phyloP scores from a whole-genome alignment of 2,797 vertebrate genomes.

The Gymnoscopelus microlampas region DNA sequence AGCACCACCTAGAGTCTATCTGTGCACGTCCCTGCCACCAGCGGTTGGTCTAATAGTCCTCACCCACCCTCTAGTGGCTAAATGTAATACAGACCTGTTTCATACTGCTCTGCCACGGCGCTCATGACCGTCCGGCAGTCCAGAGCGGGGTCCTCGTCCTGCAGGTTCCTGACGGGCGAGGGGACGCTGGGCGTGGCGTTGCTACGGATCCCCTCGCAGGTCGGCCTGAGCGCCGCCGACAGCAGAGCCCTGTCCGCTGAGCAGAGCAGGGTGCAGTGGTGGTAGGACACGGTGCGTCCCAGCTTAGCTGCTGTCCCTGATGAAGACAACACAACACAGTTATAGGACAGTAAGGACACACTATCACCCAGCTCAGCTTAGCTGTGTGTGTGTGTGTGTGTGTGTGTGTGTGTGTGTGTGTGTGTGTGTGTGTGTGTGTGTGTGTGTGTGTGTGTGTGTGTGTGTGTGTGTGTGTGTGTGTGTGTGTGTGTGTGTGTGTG shows the following conservation, averaged over 20 bases:
- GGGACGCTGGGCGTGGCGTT: slow-evolving; percentile 92
- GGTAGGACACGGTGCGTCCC: slow-evolving; percentile 89
- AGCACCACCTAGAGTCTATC: too few species aligned
- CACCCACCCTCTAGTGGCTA: too few species aligned
- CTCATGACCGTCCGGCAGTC: slow-evolving; percentile 82
- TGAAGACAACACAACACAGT: not conserved
- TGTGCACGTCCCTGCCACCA: too few species aligned
- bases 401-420: too few species aligned
- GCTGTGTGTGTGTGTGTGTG: too few species aligned
- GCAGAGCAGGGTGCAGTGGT: slow-evolving; percentile 94
- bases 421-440: too few species aligned
- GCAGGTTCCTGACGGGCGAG: slow-evolving; percentile 87
- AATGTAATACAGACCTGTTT: slow-evolving; percentile 49
- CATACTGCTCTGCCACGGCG: slow-evolving; percentile 85
- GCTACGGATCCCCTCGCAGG: slow-evolving; percentile 85
- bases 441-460: too few species aligned
- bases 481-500: too few species aligned
- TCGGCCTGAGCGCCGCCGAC: slow-evolving; percentile 82
- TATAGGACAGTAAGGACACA: not conserved
- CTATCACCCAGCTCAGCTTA: too few species aligned
- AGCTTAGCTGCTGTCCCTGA: slow-evolving; percentile 91
- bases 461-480: too few species aligned
- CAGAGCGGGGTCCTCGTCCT: slow-evolving; percentile 86
- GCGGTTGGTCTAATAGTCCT: too few species aligned
- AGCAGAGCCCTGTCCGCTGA: slow-evolving; percentile 80